These are phyloP conservation scores for Decapterus maruadsi DNA, from an alignment of 2,797 vertebrate species.

Conservation along the genomic window DNA sequence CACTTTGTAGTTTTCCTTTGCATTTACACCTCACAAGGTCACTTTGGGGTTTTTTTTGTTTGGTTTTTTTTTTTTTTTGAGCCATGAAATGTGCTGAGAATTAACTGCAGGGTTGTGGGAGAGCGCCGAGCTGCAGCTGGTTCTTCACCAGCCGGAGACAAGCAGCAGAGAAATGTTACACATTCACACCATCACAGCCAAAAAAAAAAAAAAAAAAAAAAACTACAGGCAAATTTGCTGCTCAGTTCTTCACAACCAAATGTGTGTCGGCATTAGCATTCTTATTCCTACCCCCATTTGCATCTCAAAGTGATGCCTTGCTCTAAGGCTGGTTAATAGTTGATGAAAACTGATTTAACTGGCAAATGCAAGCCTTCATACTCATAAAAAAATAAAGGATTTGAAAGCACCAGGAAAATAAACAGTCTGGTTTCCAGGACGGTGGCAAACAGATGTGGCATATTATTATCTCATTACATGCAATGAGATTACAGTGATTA, in stretches of 20 bases:
- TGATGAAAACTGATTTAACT: conserved; percentile 64
- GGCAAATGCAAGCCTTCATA: conserved; percentile 44
- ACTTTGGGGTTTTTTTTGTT: background rate
- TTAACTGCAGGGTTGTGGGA: conserved; percentile 23
- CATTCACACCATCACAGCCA: conserved; percentile 23
- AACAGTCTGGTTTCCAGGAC: conserved; percentile 54
- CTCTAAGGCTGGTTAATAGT: conserved; percentile 67
- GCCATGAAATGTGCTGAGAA: conserved; percentile 32
- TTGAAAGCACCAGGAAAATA: conserved; percentile 31
- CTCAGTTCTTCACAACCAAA: conserved; percentile 25
- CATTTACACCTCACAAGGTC: conserved; percentile 46
- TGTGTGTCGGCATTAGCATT: conserved; percentile 42
- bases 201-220: background rate
- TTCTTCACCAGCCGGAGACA: conserved; percentile 7
- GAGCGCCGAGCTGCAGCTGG: conserved; percentile 8
- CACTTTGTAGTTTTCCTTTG: conserved; percentile 17
- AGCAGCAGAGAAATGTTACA: conserved; percentile 17
- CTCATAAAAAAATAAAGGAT: conserved; percentile 47
- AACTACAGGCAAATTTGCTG: conserved; percentile 9
- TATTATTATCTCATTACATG: conserved; percentile 55
- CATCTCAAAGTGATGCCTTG: conserved; percentile 69
- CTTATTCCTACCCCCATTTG: conserved; percentile 46
- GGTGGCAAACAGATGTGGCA: conserved; percentile 33
- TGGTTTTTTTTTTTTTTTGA: conserved; percentile 44
- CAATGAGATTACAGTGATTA: conserved; percentile 51